A percentile compares a stretch with the other conserved stretches of the same genome.
Evolutionary conservation across 2,888 invertebrate genomes (phyloP).

Genomic region (Acholoe squamosa): DNA sequence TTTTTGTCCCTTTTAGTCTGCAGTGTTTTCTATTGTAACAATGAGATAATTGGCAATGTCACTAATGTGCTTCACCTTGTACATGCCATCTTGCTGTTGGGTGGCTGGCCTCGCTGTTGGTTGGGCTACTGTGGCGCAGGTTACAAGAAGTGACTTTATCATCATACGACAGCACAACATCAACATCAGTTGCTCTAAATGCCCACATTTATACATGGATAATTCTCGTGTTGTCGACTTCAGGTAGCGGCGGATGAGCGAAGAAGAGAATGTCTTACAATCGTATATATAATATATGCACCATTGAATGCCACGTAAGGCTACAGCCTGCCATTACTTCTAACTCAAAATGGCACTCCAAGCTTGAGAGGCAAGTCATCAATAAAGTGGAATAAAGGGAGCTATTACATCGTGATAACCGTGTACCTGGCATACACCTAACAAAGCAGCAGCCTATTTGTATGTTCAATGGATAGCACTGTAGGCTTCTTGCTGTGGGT

Average conservation of each 20-base stretch:
- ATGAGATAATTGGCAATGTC: slow-evolving; percentile 36
- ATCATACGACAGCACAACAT: slow-evolving; percentile 38
- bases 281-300: slow-evolving; percentile 48
- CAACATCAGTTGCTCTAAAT: slow-evolving; percentile 60
- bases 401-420: slow-evolving; percentile 32
- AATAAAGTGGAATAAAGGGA: slow-evolving; percentile 1
- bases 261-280: slow-evolving; percentile 55
- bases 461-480: slow-evolving; percentile 14
- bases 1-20: slow-evolving; percentile 8
- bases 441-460: slow-evolving; percentile 19
- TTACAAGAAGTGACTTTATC: slow-evolving; percentile 47
- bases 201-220: slow-evolving; percentile 54
- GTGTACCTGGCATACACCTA: not conserved
- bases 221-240: slow-evolving; percentile 52
- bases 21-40: not conserved
- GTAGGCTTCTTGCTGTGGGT: too few relatives aligned
- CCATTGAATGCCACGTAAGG: slow-evolving; percentile 43
- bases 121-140: slow-evolving; percentile 29
- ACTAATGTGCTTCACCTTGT: not conserved
- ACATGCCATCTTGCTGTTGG: slow-evolving; percentile 26
- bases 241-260: slow-evolving; percentile 31
- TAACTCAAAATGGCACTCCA: slow-evolving; percentile 58
- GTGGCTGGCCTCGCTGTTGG: not conserved
- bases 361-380: slow-evolving; percentile 52
- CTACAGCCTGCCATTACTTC: slow-evolving; percentile 11